Base-by-base conservation (phyloP, 2,888 invertebrate genomes). In the Acleris literana region DNA sequence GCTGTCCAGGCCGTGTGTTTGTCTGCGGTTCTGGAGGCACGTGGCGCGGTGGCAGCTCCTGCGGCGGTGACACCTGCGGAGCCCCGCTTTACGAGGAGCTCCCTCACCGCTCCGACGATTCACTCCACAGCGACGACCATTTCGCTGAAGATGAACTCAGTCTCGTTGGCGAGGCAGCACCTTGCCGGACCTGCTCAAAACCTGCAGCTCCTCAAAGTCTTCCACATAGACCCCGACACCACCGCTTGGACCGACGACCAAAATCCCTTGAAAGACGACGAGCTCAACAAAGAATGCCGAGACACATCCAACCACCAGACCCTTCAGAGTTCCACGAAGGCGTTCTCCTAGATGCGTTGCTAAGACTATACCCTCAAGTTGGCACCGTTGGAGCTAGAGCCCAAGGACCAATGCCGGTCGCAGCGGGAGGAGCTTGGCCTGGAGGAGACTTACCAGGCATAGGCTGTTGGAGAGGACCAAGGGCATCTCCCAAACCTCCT, bases 41-140 rank as follows among this genome's bases (percentile, higher is more conserved):
- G 71, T 95, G 92, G 92, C 62, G 96, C 94, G 76, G 95, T 89
- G 80, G 95, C 1, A 88, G 86, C 75, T 76, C 86, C 11, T 92
- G 92, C 64, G 87, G 86, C 0, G 87, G 90, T 0, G 91, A 92
- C 68, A 71, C 85, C 0, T 92, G 90, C 70, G 92, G 90, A 77
- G 97, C 97, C 76, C 97, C 97, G 60, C 95, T 97, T 25, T 97
- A 97, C 87, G 97, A 97, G 87, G 97, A 97, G 81, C 93, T 97
- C 52, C 94, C 94, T 0, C 94, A 94, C 69, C 92, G 94, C 68
- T 95, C 94, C 13, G 93, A 94, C 46, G 93, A 93, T 75, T 91
- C 92, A 44, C 77, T 93, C 25, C 95, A 95, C 79, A 96, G 96
- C 79, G 97, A 97, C 80, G 97, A 97, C 78, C 97, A 97, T 79